These are phyloP conservation scores for Adelognathus sp. DNA, from an alignment of 2,888 invertebrate species.

Conservation along the genomic window DNA sequence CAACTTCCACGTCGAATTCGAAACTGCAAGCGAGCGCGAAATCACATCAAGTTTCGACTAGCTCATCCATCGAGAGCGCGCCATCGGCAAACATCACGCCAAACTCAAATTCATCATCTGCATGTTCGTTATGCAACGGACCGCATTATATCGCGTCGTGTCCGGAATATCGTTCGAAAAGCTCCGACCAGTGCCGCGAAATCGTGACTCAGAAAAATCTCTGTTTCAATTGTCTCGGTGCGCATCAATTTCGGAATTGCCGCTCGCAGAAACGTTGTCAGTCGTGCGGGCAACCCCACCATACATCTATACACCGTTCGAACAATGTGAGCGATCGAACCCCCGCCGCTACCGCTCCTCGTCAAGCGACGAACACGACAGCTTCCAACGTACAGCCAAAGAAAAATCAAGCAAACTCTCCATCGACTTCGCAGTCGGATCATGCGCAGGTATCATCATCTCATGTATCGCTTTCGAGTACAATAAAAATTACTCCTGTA, in stretches of 20 bases:
- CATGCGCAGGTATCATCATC: background rate
- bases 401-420: conserved; percentile 1
- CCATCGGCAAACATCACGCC: background rate
- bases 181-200: conserved; percentile 14
- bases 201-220: conserved; percentile 22
- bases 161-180: conserved; percentile 23
- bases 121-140: conserved; percentile 12
- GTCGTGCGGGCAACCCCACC: conserved; percentile 2
- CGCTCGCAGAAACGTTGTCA: conserved; percentile 26
- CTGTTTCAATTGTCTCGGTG: conserved; percentile 28
- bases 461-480: conserved; percentile 1
- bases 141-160: conserved; percentile 29
- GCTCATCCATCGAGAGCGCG: background rate
- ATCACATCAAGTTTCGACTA: background rate
- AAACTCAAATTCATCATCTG: background rate
- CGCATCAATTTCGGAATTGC: conserved; percentile 20
- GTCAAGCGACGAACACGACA: background rate
- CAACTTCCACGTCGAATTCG: background rate
- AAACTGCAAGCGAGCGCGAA: conserved; percentile 4
- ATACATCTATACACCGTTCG: conserved; percentile 17
- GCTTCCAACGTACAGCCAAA: background rate
- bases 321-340: background rate
- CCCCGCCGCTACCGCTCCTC: background rate
- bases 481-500: conserved; percentile 1
- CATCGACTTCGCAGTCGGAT: background rate